Evolutionary conservation across 2,797 vertebrate species (phyloP).

Genomic region (Gallinago solitaria): DNA sequence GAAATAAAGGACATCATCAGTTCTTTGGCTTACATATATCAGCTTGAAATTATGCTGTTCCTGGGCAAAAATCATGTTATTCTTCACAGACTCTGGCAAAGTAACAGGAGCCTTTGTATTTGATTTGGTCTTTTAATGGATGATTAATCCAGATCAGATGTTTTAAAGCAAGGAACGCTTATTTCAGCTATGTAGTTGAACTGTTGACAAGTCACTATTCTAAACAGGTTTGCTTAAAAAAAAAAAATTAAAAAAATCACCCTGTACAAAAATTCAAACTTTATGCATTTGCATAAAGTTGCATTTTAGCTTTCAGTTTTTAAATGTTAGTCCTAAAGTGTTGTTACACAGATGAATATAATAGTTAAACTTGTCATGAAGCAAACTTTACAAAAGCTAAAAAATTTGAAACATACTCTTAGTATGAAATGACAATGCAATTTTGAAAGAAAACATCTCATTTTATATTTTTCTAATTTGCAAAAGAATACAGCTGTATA

Average conservation of each 20-base stretch:
- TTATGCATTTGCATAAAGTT: background rate
- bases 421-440: background rate
- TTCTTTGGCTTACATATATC: background rate
- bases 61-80: background rate
- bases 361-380: background rate
- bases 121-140: background rate
- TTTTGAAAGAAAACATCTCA: background rate
- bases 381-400: background rate
- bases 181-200: background rate
- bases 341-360: background rate
- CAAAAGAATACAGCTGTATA: background rate
- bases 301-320: background rate
- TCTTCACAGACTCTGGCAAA: background rate
- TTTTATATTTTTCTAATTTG: background rate
- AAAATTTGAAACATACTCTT: background rate
- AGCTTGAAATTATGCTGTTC: background rate
- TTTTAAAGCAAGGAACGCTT: background rate
- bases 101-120: background rate
- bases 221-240: background rate
- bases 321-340: background rate
- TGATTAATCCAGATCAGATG: slow-evolving; percentile 43
- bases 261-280: background rate
- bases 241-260: background rate
- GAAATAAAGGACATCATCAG: background rate
- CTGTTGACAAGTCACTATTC: background rate